These are phyloP conservation scores for Dufourea novaeangliae DNA, from an alignment of 1,140 invertebrate species.

Conservation along the genomic window DNA sequence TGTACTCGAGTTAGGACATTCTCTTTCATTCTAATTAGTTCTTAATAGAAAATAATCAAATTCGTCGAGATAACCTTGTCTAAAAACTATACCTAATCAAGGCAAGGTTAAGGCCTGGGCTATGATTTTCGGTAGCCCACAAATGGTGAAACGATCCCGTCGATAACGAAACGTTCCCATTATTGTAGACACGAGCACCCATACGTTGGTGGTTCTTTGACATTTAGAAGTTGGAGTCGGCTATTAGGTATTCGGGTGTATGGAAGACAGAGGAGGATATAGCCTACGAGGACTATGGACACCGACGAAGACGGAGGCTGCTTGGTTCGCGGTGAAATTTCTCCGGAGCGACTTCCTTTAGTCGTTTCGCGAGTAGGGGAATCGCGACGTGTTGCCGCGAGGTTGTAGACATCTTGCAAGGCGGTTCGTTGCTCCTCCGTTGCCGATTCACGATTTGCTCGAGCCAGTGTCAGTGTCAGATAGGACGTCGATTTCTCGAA, in stretches of 20 bases:
- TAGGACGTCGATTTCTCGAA: slow-evolving; percentile 55
- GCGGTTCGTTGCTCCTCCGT: slow-evolving; percentile 60
- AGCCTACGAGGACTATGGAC: slow-evolving; percentile 8
- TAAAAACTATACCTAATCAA: too few species aligned
- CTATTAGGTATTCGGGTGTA: slow-evolving; percentile 55
- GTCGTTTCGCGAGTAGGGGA: slow-evolving; percentile 34
- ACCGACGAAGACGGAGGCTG: slow-evolving; percentile 57
- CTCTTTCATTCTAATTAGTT: too few species aligned
- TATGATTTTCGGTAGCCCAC: not conserved
- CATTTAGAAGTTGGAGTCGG: slow-evolving; percentile 47
- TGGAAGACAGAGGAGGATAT: slow-evolving; percentile 31
- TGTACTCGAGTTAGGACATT: too few species aligned
- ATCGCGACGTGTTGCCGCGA: slow-evolving; percentile 47
- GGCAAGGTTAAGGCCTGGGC: not conserved
- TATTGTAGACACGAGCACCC: not conserved
- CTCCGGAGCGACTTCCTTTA: slow-evolving; percentile 64
- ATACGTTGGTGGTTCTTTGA: slow-evolving; percentile 46
- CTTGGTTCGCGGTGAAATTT: slow-evolving; percentile 72
- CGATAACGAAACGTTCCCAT: not conserved
- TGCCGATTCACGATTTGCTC: slow-evolving; percentile 50
- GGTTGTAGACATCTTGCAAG: slow-evolving; percentile 58
- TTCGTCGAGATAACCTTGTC: not conserved
- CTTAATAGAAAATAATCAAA: too few species aligned
- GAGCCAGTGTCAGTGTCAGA: slow-evolving; percentile 60
- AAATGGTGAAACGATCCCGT: not conserved